phyloP scores from a whole-genome alignment of 23 tunicate species.

The Styela clava region DNA sequence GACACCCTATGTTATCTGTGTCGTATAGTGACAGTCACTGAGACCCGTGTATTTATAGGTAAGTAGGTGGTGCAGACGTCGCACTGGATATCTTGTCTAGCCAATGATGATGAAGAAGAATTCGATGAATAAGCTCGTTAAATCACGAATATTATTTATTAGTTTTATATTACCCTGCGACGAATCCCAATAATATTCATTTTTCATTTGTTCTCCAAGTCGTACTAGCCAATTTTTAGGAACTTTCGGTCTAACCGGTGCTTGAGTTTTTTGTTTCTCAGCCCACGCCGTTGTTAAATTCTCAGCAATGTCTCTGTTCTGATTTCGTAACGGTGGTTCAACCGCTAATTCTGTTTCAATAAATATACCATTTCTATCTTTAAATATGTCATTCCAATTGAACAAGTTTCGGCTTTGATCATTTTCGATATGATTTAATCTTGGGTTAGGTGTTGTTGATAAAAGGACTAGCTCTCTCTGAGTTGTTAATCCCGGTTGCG shows the following conservation, averaged over 20 bases:
- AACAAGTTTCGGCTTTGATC: background rate
- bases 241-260: background rate
- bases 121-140: too few relatives aligned
- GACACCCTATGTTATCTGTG: too few relatives aligned
- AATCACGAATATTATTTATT: too few relatives aligned
- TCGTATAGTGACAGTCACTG: too few relatives aligned
- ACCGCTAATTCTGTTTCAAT: background rate
- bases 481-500: too few relatives aligned
- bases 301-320: background rate
- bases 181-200: constrained; percentile 31
- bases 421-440: background rate
- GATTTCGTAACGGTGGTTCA: background rate
- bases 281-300: background rate
- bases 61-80: too few relatives aligned
- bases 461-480: too few relatives aligned
- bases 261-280: background rate
- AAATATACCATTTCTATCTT: background rate
- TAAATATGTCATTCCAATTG: background rate
- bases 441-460: background rate
- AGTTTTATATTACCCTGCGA: too few relatives aligned
- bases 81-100: too few relatives aligned
- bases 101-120: too few relatives aligned
- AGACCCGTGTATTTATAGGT: too few relatives aligned
- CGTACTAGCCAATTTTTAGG: constrained; percentile 63
- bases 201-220: constrained; percentile 20